phyloP scores from a whole-genome alignment of 2,888 invertebrate genomes.

The Drosophila merina region DNA sequence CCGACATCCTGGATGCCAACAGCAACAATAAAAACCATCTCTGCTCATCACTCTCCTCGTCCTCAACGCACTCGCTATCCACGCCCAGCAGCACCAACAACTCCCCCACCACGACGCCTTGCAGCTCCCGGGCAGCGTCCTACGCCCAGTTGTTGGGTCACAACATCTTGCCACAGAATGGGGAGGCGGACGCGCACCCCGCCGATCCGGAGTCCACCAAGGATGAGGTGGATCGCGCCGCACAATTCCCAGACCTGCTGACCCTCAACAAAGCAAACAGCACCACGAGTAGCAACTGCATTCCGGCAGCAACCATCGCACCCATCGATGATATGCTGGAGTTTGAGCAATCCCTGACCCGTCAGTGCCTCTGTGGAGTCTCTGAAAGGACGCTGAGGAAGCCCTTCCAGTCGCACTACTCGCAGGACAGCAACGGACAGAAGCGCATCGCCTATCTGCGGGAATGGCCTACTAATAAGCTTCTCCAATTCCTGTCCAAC shows the following conservation, averaged over 20 bases:
- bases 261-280: constrained; percentile 32
- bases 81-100: constrained; percentile 70
- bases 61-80: constrained; percentile 77
- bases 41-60: constrained; percentile 79
- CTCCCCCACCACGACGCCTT: constrained; percentile 77
- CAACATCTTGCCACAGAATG: constrained; percentile 70
- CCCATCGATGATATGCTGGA: constrained; percentile 82
- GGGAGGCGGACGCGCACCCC: constrained; percentile 22
- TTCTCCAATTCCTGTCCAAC: constrained; percentile 92
- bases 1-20: constrained; percentile 74
- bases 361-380: constrained; percentile 91
- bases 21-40: constrained; percentile 65
- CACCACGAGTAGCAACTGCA: constrained; percentile 14
- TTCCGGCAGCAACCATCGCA: constrained; percentile 45
- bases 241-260: constrained; percentile 72
- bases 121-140: constrained; percentile 76
- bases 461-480: constrained; percentile 88
- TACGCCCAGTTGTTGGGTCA: constrained; percentile 75
- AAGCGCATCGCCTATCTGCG: constrained; percentile 85
- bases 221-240: constrained; percentile 81
- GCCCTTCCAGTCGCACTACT: constrained; percentile 88
- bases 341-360: constrained; percentile 86
- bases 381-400: constrained; percentile 89
- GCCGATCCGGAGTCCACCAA: constrained; percentile 36
- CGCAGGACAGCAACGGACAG: constrained; percentile 84